Evolutionary conservation across 1,140 invertebrate genomes (phyloP).

Genomic region (Eueides isabella): DNA sequence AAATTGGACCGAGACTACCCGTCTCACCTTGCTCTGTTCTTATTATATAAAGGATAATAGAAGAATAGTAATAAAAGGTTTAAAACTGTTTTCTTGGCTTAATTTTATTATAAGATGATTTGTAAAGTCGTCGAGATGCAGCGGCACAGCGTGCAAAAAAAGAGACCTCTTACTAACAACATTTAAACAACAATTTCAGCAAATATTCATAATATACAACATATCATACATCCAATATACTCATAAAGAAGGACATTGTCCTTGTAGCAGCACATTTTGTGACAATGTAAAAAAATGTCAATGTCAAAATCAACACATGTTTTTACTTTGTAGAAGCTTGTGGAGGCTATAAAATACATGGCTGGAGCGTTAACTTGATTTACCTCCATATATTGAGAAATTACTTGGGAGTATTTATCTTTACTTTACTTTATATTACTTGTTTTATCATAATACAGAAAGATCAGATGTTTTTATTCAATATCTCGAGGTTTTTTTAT

Average conservation of each 20-base stretch:
- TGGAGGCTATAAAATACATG: neutral
- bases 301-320: neutral
- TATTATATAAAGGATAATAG: too few relatives aligned
- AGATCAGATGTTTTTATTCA: neutral
- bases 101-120: too few relatives aligned
- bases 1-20: neutral
- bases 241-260: neutral
- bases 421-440: neutral
- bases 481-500: neutral
- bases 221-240: neutral
- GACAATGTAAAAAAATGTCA: neutral
- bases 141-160: too few relatives aligned
- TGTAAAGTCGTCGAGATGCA: too few relatives aligned
- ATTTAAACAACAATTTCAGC: too few relatives aligned
- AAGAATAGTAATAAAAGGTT: too few relatives aligned
- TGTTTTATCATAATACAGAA: neutral
- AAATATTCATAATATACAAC: neutral
- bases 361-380: neutral
- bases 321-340: neutral
- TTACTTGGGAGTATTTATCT: neutral
- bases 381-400: neutral
- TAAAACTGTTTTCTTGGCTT: neutral
- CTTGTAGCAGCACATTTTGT: neutral
- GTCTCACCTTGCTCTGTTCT: neutral
- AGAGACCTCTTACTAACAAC: too few relatives aligned